Evolutionary conservation across 2,888 invertebrate species (phyloP), one percentile per base, ranked within the genome.

Genomic region (Rosalia funebris): DNA sequence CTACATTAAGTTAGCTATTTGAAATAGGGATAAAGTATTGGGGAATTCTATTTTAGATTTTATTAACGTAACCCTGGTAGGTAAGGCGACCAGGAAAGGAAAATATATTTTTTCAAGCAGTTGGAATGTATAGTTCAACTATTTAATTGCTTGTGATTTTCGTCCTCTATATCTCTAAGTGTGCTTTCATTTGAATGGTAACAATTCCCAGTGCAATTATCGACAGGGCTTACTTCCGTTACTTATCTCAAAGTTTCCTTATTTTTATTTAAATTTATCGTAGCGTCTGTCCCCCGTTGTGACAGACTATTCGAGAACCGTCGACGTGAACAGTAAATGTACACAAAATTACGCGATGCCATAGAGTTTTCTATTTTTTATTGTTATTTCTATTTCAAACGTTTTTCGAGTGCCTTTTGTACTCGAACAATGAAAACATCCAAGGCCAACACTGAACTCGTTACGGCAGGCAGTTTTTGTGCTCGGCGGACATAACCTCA

Each of bases 401-500:
- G 11, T 37, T 50, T 50, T 50, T 37, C 48, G 20, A n/a, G n/a
- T 50, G 16, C 12, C 41, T 41, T 41, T 52, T 52, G 52, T 52
- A 37, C 52, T 32, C 25, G 42, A 59, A 57, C 54, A 57, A 54
- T 53, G 42, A 57, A 63, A 25, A 44, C 7, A 48, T 16, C 44
- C 60, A 60, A 63, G 60, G 59, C 54, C 63, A 63, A 54, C 50
- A 57, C 44, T 41, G 48, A 56, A 39, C 52, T 15, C 32, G 62
- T 57, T 53, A 42, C 20, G 41, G 45, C 54, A 37, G 20, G 54
- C 56, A 61, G 56, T 61, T 64, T 64, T 65, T 62, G 44, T 59
- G 36, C 50, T 32, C 16, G 31, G 41, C 20, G 37, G 57, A 60
- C 62, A 60, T 65, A 65, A 65, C 65, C 65, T 65, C 60, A 58